These are phyloP conservation scores for Paragorgia papillata DNA, from an alignment of 92 coral and sea anemone genomes.

Conservation along the genomic window DNA sequence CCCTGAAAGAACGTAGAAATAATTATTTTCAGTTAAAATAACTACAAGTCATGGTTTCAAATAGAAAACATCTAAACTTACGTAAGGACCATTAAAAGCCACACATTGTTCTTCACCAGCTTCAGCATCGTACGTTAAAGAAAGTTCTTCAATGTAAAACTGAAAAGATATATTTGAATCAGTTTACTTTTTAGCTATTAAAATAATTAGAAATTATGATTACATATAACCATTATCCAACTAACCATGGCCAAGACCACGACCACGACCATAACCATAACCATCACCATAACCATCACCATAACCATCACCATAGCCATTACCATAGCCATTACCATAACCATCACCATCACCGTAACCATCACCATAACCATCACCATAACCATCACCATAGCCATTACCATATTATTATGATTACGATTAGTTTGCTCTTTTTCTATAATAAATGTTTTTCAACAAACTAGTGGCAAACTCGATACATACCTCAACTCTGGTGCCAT, in stretches of 20 bases:
- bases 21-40: too few relatives aligned
- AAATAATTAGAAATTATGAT: background rate
- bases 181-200: background rate
- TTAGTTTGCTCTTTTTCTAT: too few relatives aligned
- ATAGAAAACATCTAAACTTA: too few relatives aligned
- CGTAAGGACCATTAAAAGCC: slow-evolving; percentile 8
- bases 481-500: slow-evolving; percentile 12
- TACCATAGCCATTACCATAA: too few relatives aligned
- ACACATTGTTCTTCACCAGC: slow-evolving; percentile 40
- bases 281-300: background rate
- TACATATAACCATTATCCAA: background rate
- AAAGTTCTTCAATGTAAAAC: slow-evolving; percentile 34
- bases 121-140: slow-evolving; percentile 9
- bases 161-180: background rate
- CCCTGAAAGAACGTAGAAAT: too few relatives aligned
- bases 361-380: too few relatives aligned
- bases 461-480: background rate
- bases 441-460: too few relatives aligned
- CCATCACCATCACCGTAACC: too few relatives aligned
- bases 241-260: background rate
- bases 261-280: background rate
- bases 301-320: too few relatives aligned
- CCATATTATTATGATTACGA: too few relatives aligned
- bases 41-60: too few relatives aligned
- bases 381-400: too few relatives aligned